phyloP scores from a whole-genome alignment of 1,140 invertebrate species.

The Steinernema khuongi region DNA sequence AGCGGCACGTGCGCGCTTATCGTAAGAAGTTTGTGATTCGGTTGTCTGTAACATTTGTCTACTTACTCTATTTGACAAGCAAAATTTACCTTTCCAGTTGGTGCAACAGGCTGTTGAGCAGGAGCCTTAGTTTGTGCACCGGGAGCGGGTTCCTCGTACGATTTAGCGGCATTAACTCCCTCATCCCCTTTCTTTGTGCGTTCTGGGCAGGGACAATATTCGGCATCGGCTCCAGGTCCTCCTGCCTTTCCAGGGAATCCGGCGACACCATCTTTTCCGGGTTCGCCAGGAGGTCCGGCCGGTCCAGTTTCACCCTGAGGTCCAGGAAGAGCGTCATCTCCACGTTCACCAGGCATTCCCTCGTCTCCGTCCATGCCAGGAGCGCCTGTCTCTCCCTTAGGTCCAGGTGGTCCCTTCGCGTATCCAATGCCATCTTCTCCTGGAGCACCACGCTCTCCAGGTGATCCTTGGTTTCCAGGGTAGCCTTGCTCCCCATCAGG shows the following conservation, averaged over 20 bases:
- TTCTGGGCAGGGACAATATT: constrained; percentile 31
- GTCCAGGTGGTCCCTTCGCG: constrained; percentile 32
- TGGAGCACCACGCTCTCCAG: constrained; percentile 26
- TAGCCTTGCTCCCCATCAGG: constrained; percentile 29
- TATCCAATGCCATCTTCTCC: constrained; percentile 29
- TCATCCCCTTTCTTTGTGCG: constrained; percentile 29
- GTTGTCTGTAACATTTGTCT: background rate
- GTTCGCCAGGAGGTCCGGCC: constrained; percentile 34
- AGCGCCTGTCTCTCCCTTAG: constrained; percentile 31
- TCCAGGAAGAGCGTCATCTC: constrained; percentile 35
- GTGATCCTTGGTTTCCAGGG: constrained; percentile 23
- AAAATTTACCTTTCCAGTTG: background rate
- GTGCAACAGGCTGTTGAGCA: background rate
- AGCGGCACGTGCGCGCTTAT: background rate
- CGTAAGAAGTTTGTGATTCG: background rate
- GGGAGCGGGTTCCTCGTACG: background rate
- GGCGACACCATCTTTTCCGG: constrained; percentile 30
- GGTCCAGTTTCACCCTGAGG: constrained; percentile 33
- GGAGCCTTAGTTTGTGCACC: background rate
- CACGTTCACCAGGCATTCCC: constrained; percentile 37
- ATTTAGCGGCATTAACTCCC: background rate
- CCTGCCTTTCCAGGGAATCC: constrained; percentile 28
- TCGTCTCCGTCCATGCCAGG: constrained; percentile 37
- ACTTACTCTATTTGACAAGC: background rate
- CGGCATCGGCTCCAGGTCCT: constrained; percentile 24